Evolutionary conservation across 2,888 invertebrate genomes (phyloP).

Genomic region (Sminthurinus aureus): DNA sequence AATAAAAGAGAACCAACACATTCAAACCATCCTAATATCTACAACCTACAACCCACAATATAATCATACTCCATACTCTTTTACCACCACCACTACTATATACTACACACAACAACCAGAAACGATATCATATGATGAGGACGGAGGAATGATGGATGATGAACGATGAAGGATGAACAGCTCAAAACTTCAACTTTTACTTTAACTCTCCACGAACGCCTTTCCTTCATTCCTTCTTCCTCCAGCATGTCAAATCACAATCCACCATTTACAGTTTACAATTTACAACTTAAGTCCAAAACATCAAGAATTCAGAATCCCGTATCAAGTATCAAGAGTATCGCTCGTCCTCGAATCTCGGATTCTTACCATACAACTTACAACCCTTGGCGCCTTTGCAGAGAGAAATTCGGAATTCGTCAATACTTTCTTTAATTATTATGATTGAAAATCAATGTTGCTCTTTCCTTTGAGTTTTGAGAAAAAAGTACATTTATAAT

Average conservation of each 20-base stretch:
- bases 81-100: neutral
- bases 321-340: neutral
- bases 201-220: neutral
- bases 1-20: conserved; percentile 6
- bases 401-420: too few relatives aligned
- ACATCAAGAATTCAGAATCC: neutral
- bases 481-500: too few relatives aligned
- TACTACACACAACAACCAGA: neutral
- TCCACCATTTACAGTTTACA: neutral
- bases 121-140: neutral
- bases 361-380: too few relatives aligned
- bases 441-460: too few relatives aligned
- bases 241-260: neutral
- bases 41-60: neutral
- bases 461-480: too few relatives aligned
- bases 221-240: neutral
- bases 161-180: too few relatives aligned
- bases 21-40: neutral
- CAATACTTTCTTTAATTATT: too few relatives aligned
- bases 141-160: too few relatives aligned
- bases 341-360: too few relatives aligned
- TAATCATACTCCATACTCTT: neutral
- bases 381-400: too few relatives aligned
- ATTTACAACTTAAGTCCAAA: neutral
- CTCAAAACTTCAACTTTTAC: too few relatives aligned